phyloP scores from a whole-genome alignment of 2,797 vertebrate genomes.

The Setipinna tenuifilis region DNA sequence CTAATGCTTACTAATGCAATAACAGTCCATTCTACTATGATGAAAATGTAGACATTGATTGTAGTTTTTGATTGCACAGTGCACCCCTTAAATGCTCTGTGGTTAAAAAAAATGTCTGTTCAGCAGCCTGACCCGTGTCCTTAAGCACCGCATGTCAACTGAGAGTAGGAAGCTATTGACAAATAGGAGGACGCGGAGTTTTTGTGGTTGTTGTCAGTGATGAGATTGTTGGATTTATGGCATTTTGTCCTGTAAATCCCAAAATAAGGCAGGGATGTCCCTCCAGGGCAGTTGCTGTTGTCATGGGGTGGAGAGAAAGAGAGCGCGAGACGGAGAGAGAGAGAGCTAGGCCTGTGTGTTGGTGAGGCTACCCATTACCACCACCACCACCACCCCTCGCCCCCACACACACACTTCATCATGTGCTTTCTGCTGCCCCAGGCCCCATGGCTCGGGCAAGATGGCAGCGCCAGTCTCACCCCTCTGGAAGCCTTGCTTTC shows the following conservation, averaged over 20 bases:
- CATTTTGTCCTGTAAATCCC: constrained; percentile 10
- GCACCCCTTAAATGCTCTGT: not conserved
- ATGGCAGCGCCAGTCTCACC: not conserved
- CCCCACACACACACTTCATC: constrained; percentile 26
- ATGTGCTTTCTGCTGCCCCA: constrained; percentile 30
- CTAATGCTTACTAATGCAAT: not conserved
- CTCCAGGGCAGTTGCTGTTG: constrained; percentile 10
- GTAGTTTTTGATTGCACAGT: not conserved
- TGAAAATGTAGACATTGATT: not conserved
- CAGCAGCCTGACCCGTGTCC: not conserved
- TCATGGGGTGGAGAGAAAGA: not conserved
- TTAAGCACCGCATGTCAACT: not conserved
- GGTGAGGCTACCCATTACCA: constrained; percentile 45
- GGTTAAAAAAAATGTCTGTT: not conserved
- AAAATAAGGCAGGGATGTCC: constrained; percentile 20
- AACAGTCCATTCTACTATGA: not conserved
- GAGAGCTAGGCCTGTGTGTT: constrained; percentile 27
- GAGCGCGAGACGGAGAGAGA: not conserved
- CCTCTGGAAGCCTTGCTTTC: not conserved
- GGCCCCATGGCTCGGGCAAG: not conserved
- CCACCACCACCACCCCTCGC: no score
- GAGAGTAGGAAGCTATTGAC: not conserved
- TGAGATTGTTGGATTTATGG: not conserved
- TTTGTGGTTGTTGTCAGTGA: not conserved
- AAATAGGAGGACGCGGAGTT: not conserved